Percentiles rank a stretch among this genome's conserved stretches.
Conservation (phyloP, 2,113 vertebrate species). For the Alethe castanea region DNA sequence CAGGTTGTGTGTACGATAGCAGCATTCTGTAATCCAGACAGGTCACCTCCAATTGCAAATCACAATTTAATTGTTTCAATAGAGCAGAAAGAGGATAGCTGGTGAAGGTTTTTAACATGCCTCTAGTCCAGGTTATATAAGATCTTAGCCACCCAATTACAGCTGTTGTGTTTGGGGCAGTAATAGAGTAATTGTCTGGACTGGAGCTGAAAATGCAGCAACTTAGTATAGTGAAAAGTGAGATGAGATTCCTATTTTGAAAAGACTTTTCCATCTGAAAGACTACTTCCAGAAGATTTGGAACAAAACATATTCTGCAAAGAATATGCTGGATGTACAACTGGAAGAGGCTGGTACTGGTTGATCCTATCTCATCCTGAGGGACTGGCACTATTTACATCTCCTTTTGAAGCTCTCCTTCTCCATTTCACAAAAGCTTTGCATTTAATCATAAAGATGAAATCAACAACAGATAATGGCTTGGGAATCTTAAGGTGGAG, state of each 20-base stretch:
- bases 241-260: neutral
- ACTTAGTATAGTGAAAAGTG: neutral
- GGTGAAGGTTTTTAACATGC: rapidly evolving
- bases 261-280: neutral
- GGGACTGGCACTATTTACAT: neutral
- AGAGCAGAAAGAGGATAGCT: neutral
- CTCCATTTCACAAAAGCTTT: neutral
- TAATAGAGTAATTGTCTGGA: rapidly evolving
- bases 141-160: neutral
- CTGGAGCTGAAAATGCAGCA: neutral
- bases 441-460: neutral
- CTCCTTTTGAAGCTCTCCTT: neutral
- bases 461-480: neutral
- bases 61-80: neutral
- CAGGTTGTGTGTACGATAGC: neutral
- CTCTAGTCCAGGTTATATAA: neutral
- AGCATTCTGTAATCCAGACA: neutral
- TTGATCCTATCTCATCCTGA: neutral
- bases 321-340: neutral
- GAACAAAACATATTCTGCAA: neutral
- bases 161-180: neutral
- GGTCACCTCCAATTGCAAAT: neutral
- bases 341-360: neutral
- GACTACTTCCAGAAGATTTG: neutral
- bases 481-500: neutral